Percentiles rank a stretch among this genome's conserved stretches.
Evolutionary conservation across 2,888 invertebrate genomes (phyloP).

Genomic region (Rotaria socialis): DNA sequence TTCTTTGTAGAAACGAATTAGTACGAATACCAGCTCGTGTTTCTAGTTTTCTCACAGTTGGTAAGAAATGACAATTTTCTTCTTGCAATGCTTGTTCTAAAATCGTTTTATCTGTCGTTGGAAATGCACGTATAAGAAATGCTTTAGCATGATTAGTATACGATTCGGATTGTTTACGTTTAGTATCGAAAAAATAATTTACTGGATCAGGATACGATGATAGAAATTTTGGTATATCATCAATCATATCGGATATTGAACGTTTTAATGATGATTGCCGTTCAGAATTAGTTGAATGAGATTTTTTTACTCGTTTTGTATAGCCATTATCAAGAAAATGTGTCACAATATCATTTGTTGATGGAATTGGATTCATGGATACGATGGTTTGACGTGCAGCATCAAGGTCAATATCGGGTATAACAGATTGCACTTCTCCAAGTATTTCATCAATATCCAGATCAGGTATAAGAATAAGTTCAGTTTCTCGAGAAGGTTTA

Average conservation of each 20-base stretch:
- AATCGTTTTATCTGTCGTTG: conserved; percentile 50
- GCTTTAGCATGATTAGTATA: conserved; percentile 51
- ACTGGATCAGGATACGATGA: conserved; percentile 53
- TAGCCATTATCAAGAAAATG: conserved; percentile 48
- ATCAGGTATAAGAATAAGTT: neutral
- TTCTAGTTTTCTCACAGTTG: conserved; percentile 49
- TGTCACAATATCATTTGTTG: conserved; percentile 2
- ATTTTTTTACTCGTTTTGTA: conserved; percentile 47
- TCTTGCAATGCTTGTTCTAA: conserved; percentile 50
- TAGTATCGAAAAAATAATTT: conserved; percentile 50
- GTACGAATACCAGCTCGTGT: conserved; percentile 44
- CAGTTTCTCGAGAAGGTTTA: neutral
- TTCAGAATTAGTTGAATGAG: conserved; percentile 40
- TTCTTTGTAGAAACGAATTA: neutral
- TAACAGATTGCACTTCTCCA: conserved; percentile 32
- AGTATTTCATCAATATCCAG: conserved; percentile 3
- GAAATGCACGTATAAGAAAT: conserved; percentile 51
- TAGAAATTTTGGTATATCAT: conserved; percentile 52
- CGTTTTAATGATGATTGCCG: conserved; percentile 47
- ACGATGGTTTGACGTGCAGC: neutral
- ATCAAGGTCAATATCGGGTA: conserved; percentile 39
- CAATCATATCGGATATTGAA: conserved; percentile 48
- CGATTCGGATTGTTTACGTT: conserved; percentile 50
- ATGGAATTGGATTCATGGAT: conserved; percentile 6
- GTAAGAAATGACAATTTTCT: conserved; percentile 51